Evolutionary conservation across 2,113 vertebrate genomes (phyloP), one percentile per base, ranked within the genome.

Genomic region (Microcebus tavaratra): DNA sequence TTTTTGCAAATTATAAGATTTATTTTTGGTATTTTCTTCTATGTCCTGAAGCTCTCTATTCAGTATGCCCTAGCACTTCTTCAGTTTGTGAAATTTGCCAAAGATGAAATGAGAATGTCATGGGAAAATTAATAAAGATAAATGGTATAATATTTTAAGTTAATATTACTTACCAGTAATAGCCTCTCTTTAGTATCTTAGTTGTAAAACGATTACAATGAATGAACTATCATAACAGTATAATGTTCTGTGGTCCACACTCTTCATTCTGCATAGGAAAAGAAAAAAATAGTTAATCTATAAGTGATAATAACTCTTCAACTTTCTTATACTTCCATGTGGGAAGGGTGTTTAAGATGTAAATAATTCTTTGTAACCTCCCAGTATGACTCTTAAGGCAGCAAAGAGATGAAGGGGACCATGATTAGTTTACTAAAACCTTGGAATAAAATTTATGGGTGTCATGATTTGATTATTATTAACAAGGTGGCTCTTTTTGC

Each of bases 371-470:
- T 83, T n/a, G 1, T 78, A 53, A 70, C 7, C 29, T 87, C 42
- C 29, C 45, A 61, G 18, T n/a, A 39, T 63, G n/a, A 90, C 0
- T 17, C 1, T 90, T n/a, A 57, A 36, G 39, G 20, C 39, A 94
- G 39, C 34, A 65, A 85, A 50, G 18, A 90, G 81, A 84, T 80
- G 76, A 73, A 88, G 59, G 25, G 18, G 12, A 68, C 50, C 36
- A 14, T 85, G 45, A 90, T 84, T 59, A 90, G 29, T 63, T 95
- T 90, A 73, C 45, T 81, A 63, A 94, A 14, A 39, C 15, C 11
- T 85, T 61, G 83, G 84, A n/a, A 55, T 92, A 75, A 92, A 85
- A 90, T 92, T 36, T 88, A 72, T 82, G 18, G 36, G 68, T 86
- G 48, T 80, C 50, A 82, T 1, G 87, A 31, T 42, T 81, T 2